Evolutionary conservation across 2,888 invertebrate genomes (phyloP), one percentile per base, ranked within the genome.

Genomic region (Xestia rhomboidea): DNA sequence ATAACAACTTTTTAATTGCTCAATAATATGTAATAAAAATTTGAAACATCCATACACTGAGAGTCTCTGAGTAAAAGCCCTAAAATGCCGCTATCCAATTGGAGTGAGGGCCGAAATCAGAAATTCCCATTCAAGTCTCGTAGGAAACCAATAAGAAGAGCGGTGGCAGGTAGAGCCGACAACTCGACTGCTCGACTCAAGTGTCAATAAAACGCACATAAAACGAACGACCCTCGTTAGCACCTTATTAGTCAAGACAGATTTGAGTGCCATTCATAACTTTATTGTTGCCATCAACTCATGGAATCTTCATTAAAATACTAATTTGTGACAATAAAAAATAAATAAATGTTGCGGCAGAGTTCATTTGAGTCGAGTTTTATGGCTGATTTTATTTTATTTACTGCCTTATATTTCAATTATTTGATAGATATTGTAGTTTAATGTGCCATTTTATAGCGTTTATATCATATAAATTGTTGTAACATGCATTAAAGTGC

Each of bases 201-300:
- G 94, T 94, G 94, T 94, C 94, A 95, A 95, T 96, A 95, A 96
- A 96, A 95, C 91, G 91, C 92, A 94, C 95, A 95, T 95, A 95
- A 96, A 96, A 94, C 88, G 92, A 93, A 94, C 93, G 95, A 95
- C 95, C 94, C 95, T 95, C 94, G 94, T 96, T 95, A 95, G 92
- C 95, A 94, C 94, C 93, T 95, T 95, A 95, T 96, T 95, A 95
- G 93, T 93, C 91, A 85, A 91, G 92, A 94, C 95, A 93, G 92
- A 95, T 95, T 95, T 93, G 91, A 94, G 92, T 93, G 92, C 90
- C 93, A 93, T 93, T 93, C 89, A 92, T 93, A 93, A 93, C 92
- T 94, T 94, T 93, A 95, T 93, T 91, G 91, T 91, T 90, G 90
- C 86, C 92, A 93, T 93, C 91, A 94, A 92, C 91, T 91, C 90